Base-by-base conservation (phyloP, 2,888 invertebrate species). In the Polydrusus pterygomalis region DNA sequence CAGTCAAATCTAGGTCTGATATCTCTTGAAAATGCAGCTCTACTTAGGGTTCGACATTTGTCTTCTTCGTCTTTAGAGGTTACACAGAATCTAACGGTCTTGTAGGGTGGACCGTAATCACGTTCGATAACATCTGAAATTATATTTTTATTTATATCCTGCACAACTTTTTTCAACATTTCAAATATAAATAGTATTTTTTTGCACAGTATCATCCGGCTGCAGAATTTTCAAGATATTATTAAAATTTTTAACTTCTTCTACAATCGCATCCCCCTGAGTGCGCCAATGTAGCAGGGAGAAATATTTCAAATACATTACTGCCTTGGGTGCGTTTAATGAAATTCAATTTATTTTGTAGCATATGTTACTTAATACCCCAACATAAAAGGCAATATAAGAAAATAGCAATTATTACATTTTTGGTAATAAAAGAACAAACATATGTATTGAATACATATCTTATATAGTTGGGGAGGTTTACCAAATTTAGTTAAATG, bases 1-100 rank as follows among this genome's bases (percentile, higher is more conserved):
- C 97, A 97, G 83, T 94, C 93, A 62, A 97, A 89, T 79, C 92
- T 91, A 0, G 97, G 97, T 7, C 95, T 89, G 51, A 95, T 92
- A 83, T 95, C 93, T 71, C 95, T 89, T 2, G 95, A 93, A 86
- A 92, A 94, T 0, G 95, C 93, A 38, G 93, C 93, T 75, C 90
- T 90, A 0, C 91, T 90, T 83, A 96, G 90, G 0, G 91, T 90
- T 13, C 90, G 88, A 83, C 97, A 97, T 85, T 97, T 97, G 17
- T 90, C 89, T 77, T 92, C 85, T 78, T 94, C 95, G 2, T 90
- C 90, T 43, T 91, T 90, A 0, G 90, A 90, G 15, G 91, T 91
- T 11, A 93, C 92, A 84, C 96, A 96, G 82, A 94, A 85, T 78
- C 92, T 90, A 65, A 93, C 90, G 63, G 91, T 90, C 49, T 91